Conservation (phyloP, 64 coral and sea anemone genomes). For the Montipora capricornis region DNA sequence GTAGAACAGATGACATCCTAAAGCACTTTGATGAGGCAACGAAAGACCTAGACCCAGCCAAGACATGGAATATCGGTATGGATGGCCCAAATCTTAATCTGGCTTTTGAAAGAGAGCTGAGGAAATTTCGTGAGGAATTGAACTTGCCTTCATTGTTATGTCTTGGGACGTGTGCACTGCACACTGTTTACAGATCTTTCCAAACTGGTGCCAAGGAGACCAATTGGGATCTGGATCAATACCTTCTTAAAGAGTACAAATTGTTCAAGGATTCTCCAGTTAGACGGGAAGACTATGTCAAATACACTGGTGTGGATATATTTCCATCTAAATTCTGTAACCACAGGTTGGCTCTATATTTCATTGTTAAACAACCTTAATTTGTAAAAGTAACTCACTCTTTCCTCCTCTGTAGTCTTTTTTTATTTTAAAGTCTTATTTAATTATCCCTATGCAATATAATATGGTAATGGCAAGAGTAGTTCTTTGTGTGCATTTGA, state of each 20-base stretch:
- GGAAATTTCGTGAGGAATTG: background rate
- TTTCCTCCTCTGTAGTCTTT: background rate
- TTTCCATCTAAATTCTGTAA: too few species aligned
- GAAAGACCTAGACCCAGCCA: constrained; percentile 65
- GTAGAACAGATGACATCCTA: constrained; percentile 65
- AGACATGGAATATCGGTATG: constrained; percentile 78
- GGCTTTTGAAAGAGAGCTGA: too few species aligned
- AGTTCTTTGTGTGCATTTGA: background rate
- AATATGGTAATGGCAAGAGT: background rate
- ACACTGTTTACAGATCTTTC: too few species aligned
- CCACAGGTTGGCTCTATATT: constrained; percentile 1
- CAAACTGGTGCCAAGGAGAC: too few species aligned
- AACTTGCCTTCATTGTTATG: too few species aligned
- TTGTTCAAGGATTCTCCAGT: constrained; percentile 78
- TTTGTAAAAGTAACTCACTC: background rate
- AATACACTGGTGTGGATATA: constrained; percentile 68
- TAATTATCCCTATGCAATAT: too few species aligned
- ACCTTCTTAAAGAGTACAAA: constrained; percentile 21
- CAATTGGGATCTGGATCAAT: too few species aligned
- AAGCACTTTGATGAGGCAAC: constrained; percentile 60
- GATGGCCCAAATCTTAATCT: constrained; percentile 79
- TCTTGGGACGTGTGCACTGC: too few species aligned
- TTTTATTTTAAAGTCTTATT: background rate
- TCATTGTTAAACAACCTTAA: constrained; percentile 50
- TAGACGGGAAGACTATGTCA: constrained; percentile 69